Base-by-base conservation (phyloP, 2,113 vertebrate genomes). In the Zosterops borbonicus region DNA sequence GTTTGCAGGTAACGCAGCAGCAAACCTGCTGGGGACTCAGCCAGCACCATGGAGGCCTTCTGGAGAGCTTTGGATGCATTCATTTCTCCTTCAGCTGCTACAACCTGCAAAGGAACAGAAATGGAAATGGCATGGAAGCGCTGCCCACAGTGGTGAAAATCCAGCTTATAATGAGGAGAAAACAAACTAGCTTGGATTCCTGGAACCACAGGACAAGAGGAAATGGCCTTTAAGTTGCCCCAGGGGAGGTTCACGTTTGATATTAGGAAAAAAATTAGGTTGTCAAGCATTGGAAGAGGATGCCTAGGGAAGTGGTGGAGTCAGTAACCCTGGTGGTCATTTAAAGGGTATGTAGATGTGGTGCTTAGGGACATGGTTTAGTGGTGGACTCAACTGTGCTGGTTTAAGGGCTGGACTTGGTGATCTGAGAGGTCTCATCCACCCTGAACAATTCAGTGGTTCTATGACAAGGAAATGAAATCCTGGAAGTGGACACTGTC, bases 1-100 rank as follows among this genome's bases (percentile, higher is more conserved):
- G 98, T 98, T 96, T 99, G 99, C 84, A 99, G 97, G 97, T 99
- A 99, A 65, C 97, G 94, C 81, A 99, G 98, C 53, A 98, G 99
- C 22, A 99, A 98, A 46, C 93, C 98, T 18, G 98, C 94, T 0
- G 98, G 98, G 9, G 99, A 98, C 93, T 99, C 98, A 0, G 97
- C 13, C 39, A 99, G 97, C 33, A 99, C 98, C 85, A 98, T 58
- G 33, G 98, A 98, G 11, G 99, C 99, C 41, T 98, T 98, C 89
- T 98, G 99, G 90, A 99, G 98, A 29, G 98, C 98, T 80, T 98
- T 96, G 18, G 99, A 98, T 10, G 98, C 98, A 6, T 99, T 99
- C 98, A 97, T 98, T 92, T 99, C 98, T 78, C 98, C 97, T 73
- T 96, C 96, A 9, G 98, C 97, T 58, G 96, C 97, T 53, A 98